Evolutionary conservation across 2,113 vertebrate species (phyloP).

Genomic region (Otolemur garnettii): DNA sequence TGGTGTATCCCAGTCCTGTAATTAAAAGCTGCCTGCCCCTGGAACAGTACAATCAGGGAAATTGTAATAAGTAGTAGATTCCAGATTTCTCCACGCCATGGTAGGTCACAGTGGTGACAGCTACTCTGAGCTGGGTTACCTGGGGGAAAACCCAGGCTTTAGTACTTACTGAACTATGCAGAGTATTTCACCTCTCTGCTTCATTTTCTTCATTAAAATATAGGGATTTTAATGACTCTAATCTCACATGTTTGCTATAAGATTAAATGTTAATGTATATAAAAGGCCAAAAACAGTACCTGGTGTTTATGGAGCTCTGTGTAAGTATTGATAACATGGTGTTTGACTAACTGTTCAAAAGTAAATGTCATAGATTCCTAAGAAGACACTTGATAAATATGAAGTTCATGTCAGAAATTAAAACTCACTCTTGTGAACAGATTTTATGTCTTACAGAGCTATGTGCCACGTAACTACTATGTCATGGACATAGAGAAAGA

Average conservation of each 20-base stretch:
- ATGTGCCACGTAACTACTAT: not conserved
- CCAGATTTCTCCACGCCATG: not conserved
- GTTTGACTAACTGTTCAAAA: not conserved
- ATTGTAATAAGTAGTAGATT: too few relatives aligned
- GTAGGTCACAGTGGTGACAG: fast-evolving
- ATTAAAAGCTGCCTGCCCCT: not conserved
- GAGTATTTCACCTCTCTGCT: not conserved
- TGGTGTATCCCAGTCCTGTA: too few relatives aligned
- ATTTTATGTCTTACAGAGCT: not conserved
- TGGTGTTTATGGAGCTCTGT: not conserved
- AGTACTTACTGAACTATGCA: not conserved
- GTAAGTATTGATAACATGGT: not conserved
- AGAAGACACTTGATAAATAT: not conserved
- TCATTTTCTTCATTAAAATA: not conserved
- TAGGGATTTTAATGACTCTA: not conserved
- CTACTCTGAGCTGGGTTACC: fast-evolving
- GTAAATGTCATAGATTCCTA: not conserved
- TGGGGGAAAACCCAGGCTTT: not conserved
- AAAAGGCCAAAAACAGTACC: not conserved
- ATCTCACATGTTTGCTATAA: not conserved
- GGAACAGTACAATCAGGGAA: not conserved
- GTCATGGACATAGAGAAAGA: too few relatives aligned
- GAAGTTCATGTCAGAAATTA: constrained; percentile 14
- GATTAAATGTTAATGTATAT: not conserved
- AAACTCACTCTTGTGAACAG: not conserved